phyloP scores from a whole-genome alignment of 2,888 invertebrate species.

The Agrotis segetum region DNA sequence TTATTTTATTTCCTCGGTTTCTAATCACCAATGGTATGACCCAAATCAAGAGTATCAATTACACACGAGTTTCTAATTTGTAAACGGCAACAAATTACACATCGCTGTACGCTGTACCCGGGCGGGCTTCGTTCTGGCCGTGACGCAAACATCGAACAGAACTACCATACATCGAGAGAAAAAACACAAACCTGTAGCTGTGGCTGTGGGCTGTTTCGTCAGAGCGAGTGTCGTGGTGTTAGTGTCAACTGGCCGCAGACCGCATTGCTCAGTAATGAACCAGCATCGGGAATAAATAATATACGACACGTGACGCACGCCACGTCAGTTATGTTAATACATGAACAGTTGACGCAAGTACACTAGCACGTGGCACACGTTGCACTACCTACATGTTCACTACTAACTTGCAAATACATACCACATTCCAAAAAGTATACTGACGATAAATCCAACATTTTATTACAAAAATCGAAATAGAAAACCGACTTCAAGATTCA shows the following conservation, averaged over 20 bases:
- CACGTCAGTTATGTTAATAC: constrained; percentile 61
- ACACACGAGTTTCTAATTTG: constrained; percentile 64
- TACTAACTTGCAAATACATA: not conserved
- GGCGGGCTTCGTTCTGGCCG: constrained; percentile 68
- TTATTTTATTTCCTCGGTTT: constrained; percentile 55
- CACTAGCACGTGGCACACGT: constrained; percentile 59
- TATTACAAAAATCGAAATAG: constrained; percentile 27
- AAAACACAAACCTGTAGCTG: constrained; percentile 75
- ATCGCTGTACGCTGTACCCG: constrained; percentile 28
- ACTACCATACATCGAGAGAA: constrained; percentile 63
- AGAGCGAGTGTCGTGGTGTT: constrained; percentile 57
- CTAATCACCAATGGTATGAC: constrained; percentile 53
- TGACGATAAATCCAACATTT: too few relatives aligned
- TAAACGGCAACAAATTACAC: constrained; percentile 68
- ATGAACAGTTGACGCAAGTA: constrained; percentile 54
- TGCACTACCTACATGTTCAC: constrained; percentile 8
- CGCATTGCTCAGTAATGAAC: constrained; percentile 69
- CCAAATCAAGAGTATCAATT: constrained; percentile 66
- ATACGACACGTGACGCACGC: constrained; percentile 65
- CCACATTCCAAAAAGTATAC: constrained; percentile 33
- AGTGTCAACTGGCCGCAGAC: constrained; percentile 68
- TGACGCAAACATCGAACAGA: constrained; percentile 73
- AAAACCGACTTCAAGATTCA: constrained; percentile 28
- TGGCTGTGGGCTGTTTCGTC: constrained; percentile 69
- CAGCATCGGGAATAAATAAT: constrained; percentile 66